Base-by-base conservation (phyloP, 2,113 vertebrate genomes). In the Onychostruthus taczanowskii region DNA sequence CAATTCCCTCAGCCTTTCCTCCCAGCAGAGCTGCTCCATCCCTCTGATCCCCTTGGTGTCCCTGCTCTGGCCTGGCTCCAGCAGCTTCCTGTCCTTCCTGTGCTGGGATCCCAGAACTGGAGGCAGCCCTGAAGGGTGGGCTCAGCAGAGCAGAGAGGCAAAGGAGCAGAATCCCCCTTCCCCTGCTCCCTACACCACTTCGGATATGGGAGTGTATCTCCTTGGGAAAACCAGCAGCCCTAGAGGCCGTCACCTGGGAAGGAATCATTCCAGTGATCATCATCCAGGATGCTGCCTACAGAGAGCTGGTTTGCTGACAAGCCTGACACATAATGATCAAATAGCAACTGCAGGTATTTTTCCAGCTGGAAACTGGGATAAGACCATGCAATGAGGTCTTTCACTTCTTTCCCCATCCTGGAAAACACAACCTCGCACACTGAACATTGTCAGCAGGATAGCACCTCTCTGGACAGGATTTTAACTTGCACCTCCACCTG, bases 371-470 rank as follows among this genome's bases (percentile, higher is more conserved):
- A 91, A 76, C 6, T 22, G 41, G 44, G 31, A 83, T 1, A 50
- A 17, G 67, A 55, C 4, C 7, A 49, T 3, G 53, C 16, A 55
- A 47, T 10, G 6, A 66, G 7, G 16, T 8, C 59, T 66, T 76
- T 30, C 31, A 35, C 9, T 55, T 69, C 41, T 30, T 81, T 17
- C 27, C 10, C 46, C 13, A 2, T 5, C 11, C 50, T 61, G 30
- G 10, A 72, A 87, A 59, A 41, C 17, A 41, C 5, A 52, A 28
- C 7, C 37, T 64, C 52, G 27, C 13, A 39, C 35, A 63, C 4
- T 7, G 52, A 83, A 26, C 0, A 0, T 21, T 18, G 46, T 26
- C 20, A 46, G 49, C 35, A 55, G 44, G 7, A 46, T 1, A 30
- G 39, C n/a, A 37, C 5, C 13, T 50, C 63, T 55, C 63, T 11